Evolutionary conservation across 2,888 invertebrate species (phyloP), one percentile per base, ranked within the genome.

Genomic region (Cremastinae sp.): DNA sequence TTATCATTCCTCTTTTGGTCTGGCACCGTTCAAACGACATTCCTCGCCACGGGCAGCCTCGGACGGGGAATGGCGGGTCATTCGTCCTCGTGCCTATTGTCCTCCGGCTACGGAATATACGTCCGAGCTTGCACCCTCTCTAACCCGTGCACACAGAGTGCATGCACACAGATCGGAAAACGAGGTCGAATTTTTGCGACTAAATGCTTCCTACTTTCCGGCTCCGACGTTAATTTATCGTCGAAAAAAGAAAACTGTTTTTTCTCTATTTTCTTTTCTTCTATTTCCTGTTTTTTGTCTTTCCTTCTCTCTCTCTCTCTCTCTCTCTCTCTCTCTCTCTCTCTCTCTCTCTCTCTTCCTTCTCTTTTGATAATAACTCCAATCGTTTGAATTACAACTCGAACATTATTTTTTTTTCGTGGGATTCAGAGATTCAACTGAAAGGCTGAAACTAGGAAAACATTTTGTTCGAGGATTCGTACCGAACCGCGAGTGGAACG

Each of bases 1-100:
- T 75, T 75, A 75, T 75, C 66, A 66, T 62, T 54, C 41, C 54
- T 73, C 64, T 64, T 59, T 66, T 8, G 28, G 54, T 45, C 54
- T 38, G 8, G 59, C 51, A 36, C 49, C 20, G 16, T 36, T 16
- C 54, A 36, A 59, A 68, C 68, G 68, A 20, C 65, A 34, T 45
- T 59, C 41, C 22, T 22, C 20, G 20, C 38, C 45, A 4, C 45
- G 47, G 45, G 8, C 34, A 10, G 45, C 34, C 38, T 45, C 28
- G 28, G 18, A 12, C 20, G 12, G 51, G n/a, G 56, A 58, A 65
- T 58, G 36, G 64, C 34, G 43, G 65, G 72, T 72, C 72, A 72
- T 72, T 72, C 65, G 72, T 72, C 65, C 58, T 34, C 65, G 49
- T 49, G 34, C 58, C 72, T 66, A 66, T 73, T 66, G 59, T 49